Conservation (phyloP, 92 coral and sea anemone genomes). For the Galaxea fascicularis region DNA sequence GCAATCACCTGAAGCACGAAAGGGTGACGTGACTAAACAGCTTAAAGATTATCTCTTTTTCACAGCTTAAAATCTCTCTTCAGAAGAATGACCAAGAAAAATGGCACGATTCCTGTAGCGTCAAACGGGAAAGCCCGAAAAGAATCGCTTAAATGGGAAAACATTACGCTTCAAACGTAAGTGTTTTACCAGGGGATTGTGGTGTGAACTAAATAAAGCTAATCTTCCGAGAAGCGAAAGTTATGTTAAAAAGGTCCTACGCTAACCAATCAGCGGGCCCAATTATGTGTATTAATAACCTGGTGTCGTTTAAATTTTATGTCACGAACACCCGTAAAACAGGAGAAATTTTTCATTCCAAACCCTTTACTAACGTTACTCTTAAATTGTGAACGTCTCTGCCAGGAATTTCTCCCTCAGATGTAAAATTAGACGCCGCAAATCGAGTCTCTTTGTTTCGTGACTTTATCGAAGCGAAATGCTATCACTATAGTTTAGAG, state of each 20-base stretch:
- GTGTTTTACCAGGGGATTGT: constrained; percentile 15
- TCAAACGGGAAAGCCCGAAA: neutral
- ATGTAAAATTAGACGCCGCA: neutral
- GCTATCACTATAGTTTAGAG: constrained; percentile 21
- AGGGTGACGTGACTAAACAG: constrained; percentile 19
- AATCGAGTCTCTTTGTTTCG: constrained; percentile 16
- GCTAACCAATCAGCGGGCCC: constrained; percentile 33
- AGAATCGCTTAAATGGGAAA: neutral
- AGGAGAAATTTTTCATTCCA: neutral
- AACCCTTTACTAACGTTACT: neutral
- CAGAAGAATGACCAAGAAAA: neutral
- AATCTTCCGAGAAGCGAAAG: constrained; percentile 16
- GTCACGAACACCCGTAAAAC: constrained; percentile 45
- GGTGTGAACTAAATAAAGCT: constrained; percentile 20
- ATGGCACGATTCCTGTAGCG: constrained; percentile 5
- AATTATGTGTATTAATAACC: constrained; percentile 41
- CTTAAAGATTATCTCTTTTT: constrained; percentile 1
- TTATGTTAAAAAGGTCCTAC: constrained; percentile 39
- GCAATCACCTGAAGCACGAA: constrained; percentile 4
- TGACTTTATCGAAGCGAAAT: constrained; percentile 33
- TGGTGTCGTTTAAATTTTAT: constrained; percentile 33
- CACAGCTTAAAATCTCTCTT: neutral
- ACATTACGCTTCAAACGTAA: neutral
- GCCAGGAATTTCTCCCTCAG: neutral
- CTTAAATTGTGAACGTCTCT: neutral